Base-by-base conservation (phyloP, 2,113 vertebrate species). In the Serilophus lunatus region DNA sequence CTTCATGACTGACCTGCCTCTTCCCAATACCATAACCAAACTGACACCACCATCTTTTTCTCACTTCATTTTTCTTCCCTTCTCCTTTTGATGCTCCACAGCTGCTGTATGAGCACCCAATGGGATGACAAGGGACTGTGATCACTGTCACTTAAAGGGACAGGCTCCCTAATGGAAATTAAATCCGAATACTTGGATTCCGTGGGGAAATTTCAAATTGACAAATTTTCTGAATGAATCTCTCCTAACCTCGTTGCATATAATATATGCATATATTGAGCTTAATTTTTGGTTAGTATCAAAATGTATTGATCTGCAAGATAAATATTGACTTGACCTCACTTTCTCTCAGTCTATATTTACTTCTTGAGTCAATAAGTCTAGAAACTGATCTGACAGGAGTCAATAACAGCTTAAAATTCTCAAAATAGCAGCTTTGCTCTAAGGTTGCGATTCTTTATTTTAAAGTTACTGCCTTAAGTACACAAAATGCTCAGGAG, bases 281-380 rank as follows among this genome's bases (percentile, higher is more conserved):
- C 74, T 86, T 97, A 94, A 96, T 95, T 97, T 98, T 97, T 97
- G 94, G 92, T 97, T 98, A 77, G 89, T 96, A 98, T 98, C 97
- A 98, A 97, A 97, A 97, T 96, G 59, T 95, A 98, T 98, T 95
- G 97, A 98, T 97, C 96, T 79, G 82, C 87, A 97, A 97, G 97
- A 98, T 97, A 98, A 98, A 98, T 98, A 98, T 98, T 97, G 97
- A 97, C 96, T 90, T 98, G 97, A 97, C 97, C 97, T 97, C 95
- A 7, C 93, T 94, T 98, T 98, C 94, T 97, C 96, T 97, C 95
- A 95, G 97, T 97, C 97, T 98, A 96, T 97, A 98, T 97, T 96
- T 98, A 97, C 96, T 98, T 96, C 95, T 96, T 56, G 93, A 97
- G 96, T 98, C 97, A 97, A 97, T 98, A 98, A 97, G 96, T 97